phyloP scores from a whole-genome alignment of 2,113 vertebrate genomes.

The Salvelinus namaycush region DNA sequence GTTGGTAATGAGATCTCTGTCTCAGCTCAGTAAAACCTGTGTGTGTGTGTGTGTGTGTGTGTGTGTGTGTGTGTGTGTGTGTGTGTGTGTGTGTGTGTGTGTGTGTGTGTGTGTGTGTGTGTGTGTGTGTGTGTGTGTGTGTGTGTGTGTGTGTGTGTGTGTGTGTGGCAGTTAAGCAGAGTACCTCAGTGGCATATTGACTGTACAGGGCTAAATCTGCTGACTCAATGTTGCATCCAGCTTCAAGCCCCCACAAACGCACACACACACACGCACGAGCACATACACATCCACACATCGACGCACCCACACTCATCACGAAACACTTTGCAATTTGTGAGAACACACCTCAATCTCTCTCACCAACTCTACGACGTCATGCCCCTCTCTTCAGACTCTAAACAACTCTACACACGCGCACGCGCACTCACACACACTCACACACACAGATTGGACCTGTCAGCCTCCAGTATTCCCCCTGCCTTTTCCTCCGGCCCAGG shows the following conservation, averaged over 20 bases:
- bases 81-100: conserved; percentile 19
- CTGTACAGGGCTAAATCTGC: conserved; percentile 61
- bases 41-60: conserved; percentile 14
- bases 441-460: conserved; percentile 37
- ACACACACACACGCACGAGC: conserved; percentile 21
- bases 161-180: conserved; percentile 34
- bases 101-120: conserved; percentile 15
- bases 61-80: conserved; percentile 18
- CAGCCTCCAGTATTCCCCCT: conserved; percentile 41
- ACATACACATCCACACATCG: neutral
- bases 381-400: neutral
- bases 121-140: conserved; percentile 20
- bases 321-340: conserved; percentile 1
- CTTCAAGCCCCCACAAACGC: conserved; percentile 9
- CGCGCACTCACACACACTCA: conserved; percentile 21
- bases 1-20: conserved; percentile 5
- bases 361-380: neutral
- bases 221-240: conserved; percentile 62
- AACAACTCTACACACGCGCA: neutral
- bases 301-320: conserved; percentile 1
- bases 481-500: conserved; percentile 30
- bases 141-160: conserved; percentile 13
- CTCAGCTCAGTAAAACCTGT: neutral
- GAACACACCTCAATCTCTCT: neutral
- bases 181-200: conserved; percentile 57